These are phyloP conservation scores for Xerus inauris DNA, from an alignment of 2,113 vertebrate species.

Conservation along the genomic window DNA sequence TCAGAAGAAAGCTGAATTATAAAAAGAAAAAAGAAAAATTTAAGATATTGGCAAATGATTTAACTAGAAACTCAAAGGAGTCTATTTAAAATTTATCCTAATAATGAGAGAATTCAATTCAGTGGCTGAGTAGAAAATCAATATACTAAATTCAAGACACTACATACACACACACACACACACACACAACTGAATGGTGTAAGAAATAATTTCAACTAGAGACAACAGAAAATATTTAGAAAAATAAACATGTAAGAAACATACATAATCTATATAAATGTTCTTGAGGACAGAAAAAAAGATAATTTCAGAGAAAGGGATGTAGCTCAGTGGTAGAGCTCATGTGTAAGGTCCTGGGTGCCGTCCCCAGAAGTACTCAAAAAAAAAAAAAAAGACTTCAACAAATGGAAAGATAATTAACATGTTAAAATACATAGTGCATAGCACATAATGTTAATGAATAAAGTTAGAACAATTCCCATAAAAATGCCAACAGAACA, in stretches of 20 bases:
- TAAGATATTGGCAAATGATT: background rate
- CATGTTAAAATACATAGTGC: background rate
- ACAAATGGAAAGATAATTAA: conserved; percentile 27
- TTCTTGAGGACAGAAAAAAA: background rate
- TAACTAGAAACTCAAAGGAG: background rate
- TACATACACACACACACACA: background rate
- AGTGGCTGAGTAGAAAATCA: background rate
- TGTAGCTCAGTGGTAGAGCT: background rate
- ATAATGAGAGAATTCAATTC: conserved; percentile 15
- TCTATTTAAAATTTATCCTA: background rate
- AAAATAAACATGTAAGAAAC: background rate
- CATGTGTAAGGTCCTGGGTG: background rate
- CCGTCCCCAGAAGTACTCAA: background rate
- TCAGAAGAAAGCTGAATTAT: background rate
- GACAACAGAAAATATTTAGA: background rate
- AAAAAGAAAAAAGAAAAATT: conserved; percentile 32
- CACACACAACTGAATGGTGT: background rate
- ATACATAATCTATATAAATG: background rate
- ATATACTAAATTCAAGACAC: background rate
- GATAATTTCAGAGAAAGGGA: background rate
- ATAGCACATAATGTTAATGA: background rate
- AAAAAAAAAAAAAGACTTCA: background rate
- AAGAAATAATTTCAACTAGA: background rate
- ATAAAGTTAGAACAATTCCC: background rate
- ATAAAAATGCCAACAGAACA: background rate